A percentile compares a stretch with the other conserved stretches of the same genome.
Evolutionary conservation across 2,113 vertebrate genomes (phyloP).

Genomic region (Syrrhaptes paradoxus): DNA sequence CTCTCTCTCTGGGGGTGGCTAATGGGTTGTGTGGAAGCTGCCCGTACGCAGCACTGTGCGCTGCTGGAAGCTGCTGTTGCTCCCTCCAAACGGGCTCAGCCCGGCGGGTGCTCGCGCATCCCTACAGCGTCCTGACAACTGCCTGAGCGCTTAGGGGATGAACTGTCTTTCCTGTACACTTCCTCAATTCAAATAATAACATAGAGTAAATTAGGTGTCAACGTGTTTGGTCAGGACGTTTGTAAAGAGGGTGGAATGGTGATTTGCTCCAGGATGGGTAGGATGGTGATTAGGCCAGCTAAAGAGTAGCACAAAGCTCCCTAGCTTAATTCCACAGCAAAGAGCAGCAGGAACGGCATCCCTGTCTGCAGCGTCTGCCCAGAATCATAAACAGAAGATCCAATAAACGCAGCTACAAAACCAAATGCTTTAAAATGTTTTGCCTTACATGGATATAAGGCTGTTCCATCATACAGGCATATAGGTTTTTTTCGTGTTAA

Average conservation of each 20-base stretch:
- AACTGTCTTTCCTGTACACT: neutral
- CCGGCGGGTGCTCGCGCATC: neutral
- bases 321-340: neutral
- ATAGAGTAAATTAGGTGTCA: neutral
- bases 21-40: constrained; percentile 5
- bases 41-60: neutral
- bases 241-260: neutral
- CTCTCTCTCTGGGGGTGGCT: neutral
- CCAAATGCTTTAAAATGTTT: neutral
- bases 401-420: neutral
- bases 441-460: neutral
- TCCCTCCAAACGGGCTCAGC: neutral
- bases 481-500: neutral
- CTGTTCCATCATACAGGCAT: neutral
- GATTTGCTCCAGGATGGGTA: neutral
- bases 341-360: neutral
- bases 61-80: constrained; percentile 32
- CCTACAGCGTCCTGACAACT: neutral
- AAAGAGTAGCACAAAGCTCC: neutral
- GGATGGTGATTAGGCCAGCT: neutral
- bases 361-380: neutral
- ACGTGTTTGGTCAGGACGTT: accelerated
- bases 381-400: neutral
- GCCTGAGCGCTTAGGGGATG: neutral
- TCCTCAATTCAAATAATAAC: neutral